Base-by-base conservation (phyloP, 1,140 invertebrate species). In the Colletes gigas region DNA sequence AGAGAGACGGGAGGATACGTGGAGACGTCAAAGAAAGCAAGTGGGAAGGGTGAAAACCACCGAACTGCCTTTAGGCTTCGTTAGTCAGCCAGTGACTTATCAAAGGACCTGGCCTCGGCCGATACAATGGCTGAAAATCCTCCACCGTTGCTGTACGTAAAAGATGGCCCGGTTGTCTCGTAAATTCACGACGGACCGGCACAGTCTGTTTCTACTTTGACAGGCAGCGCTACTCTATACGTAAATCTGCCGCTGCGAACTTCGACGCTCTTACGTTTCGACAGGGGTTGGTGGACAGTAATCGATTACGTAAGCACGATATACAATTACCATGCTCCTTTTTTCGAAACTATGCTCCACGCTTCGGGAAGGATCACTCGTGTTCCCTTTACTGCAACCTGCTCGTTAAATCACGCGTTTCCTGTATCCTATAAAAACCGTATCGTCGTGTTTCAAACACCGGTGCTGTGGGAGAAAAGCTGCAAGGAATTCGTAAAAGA, bases 121-220 rank as follows among this genome's bases (percentile, higher is more conserved):
- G 74, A 88, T 88, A 85, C 86, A 88, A 88, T 85, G 81, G 86
- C 83, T 85, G 81, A 88, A 88, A 88, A 88, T 85, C 67, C 78
- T 85, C 1, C 78, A 74, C 7, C 55, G 79, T 78, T 67, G 82
- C 67, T 83, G 88, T 83, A 41, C 21, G 62, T 84, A 83, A 88
- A 85, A 88, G 86, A 88, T 88, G 83, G 87, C 69, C 71, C 59
- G 59, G 81, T 66, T 88, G 86, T 88, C 86, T 85, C 87, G 86
- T 88, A 88, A 88, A 88, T 88, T 88, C 63, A 84, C 81, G 66
- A 59, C 71, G 44, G 81, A 81, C 70, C 74, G 86, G 80, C 74
- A 72, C 81, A 62, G 78, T 85, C 86, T 83, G 81, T 83, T 88
- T 78, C 86, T 72, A 83, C 86, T 72, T 70, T 65, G 81, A 83